phyloP scores from a whole-genome alignment of 2,113 vertebrate genomes.

The Campylomormyrus tamandua region DNA sequence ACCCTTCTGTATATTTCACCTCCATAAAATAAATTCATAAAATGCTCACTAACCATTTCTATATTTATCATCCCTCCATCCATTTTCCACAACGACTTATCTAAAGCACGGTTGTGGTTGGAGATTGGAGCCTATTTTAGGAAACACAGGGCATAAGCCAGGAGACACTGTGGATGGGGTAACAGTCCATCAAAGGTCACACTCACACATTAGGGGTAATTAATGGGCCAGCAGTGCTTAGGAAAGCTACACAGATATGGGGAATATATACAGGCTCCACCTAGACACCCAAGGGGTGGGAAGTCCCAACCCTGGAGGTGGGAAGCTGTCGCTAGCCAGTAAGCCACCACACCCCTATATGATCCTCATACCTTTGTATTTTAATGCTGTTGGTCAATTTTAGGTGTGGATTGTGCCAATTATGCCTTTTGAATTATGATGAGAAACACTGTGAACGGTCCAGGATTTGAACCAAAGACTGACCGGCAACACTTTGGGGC shows the following conservation, averaged over 20 bases:
- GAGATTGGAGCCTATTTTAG: neutral
- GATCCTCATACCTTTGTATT: neutral
- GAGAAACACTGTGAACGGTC: neutral
- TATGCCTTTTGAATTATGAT: neutral
- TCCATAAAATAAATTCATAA: neutral
- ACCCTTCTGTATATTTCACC: neutral
- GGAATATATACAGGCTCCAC: neutral
- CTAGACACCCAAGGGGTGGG: neutral
- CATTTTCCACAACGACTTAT: neutral
- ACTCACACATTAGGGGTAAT: neutral
- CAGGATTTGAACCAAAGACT: neutral
- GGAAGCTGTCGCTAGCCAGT: neutral
- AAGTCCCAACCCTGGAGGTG: neutral
- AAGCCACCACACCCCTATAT: neutral
- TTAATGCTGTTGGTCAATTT: neutral
- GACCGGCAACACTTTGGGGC: constrained; percentile 53
- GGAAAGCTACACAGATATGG: neutral
- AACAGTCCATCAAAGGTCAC: neutral
- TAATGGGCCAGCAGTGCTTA: neutral
- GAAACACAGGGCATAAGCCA: neutral
- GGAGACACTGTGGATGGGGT: neutral
- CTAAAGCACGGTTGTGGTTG: neutral
- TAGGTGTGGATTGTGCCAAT: neutral
- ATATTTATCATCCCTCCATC: neutral
- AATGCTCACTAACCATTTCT: neutral